Base-by-base conservation (phyloP, 2,888 invertebrate genomes). In the Microdon myrmicae region DNA sequence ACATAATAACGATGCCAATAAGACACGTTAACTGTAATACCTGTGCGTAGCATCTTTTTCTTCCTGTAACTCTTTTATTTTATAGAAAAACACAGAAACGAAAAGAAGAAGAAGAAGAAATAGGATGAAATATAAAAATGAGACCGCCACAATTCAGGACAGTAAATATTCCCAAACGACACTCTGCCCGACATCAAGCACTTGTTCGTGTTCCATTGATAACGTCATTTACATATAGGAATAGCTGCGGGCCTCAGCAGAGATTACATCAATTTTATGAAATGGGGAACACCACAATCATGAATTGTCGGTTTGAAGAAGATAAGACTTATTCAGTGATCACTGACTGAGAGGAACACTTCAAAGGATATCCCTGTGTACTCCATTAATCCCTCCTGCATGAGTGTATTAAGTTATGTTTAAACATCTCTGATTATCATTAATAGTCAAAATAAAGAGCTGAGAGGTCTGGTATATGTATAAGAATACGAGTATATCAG, bases 1-100 rank as follows among this genome's bases (percentile, higher is more conserved):
- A n/a, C n/a, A 19, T 6, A 38, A 34, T 74, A 70, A 73, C 71
- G 76, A 75, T 70, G 75, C 72, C 71, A 76, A 75, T 75, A 74
- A 74, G 73, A 71, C 75, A 75, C 76, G 75, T 73, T 74, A 74
- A 68, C 54, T 67, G 68, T 25, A 17, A 16, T 43, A 53, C 58
- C 58, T 58, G 56, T 47, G 43, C 45, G 26, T 32, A 14, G n/a
- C 1, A n/a, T 28, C 12, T 10, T 4, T 22, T 13, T 14, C 7
- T 22, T 7, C 8, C 13, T 8, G 8, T 6, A 7, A 3, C 14
- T 22, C 8, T 12, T 28, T 10, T 26, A n/a, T n/a, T 35, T 34
- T 34, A 12, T 12, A n/a, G 14, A 13, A 22, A 45, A 8, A n/a
- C 12, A 22, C n/a, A 17, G 10, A 16, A 4, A 20, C 4, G 14